Evolutionary conservation across 1,140 invertebrate species (phyloP).

Genomic region (Lordiphosa collinella): DNA sequence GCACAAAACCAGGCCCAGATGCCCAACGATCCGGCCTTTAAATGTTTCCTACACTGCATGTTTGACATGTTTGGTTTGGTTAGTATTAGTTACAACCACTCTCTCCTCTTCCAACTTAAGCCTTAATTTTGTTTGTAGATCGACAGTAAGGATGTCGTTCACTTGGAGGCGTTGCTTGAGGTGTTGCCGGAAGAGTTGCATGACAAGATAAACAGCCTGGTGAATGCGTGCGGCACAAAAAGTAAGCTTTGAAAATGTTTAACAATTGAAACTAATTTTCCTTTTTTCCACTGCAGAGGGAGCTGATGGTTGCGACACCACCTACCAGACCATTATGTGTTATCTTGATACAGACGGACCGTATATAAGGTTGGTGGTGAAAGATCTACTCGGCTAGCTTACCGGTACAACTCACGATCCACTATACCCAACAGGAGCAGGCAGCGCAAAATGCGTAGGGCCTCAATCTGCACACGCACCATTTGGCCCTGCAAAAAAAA

Average conservation of each 20-base stretch:
- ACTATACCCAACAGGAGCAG: slow-evolving; percentile 58
- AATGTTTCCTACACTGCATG: slow-evolving; percentile 69
- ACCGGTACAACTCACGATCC: slow-evolving; percentile 58
- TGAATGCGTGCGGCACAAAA: slow-evolving; percentile 41
- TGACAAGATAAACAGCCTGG: slow-evolving; percentile 28
- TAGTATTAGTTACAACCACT: neutral
- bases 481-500: slow-evolving; percentile 51
- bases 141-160: slow-evolving; percentile 49
- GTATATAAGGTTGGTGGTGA: slow-evolving; percentile 32
- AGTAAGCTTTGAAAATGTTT: slow-evolving; percentile 27
- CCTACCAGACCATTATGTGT: slow-evolving; percentile 48
- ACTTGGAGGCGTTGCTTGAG: slow-evolving; percentile 55
- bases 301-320: slow-evolving; percentile 61
- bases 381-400: slow-evolving; percentile 37
- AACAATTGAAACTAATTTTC: neutral
- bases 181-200: slow-evolving; percentile 53
- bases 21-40: slow-evolving; percentile 38
- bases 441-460: slow-evolving; percentile 67
- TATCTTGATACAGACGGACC: slow-evolving; percentile 49
- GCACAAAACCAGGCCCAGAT: slow-evolving; percentile 16
- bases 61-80: slow-evolving; percentile 70
- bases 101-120: neutral
- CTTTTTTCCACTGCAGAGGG: slow-evolving; percentile 34
- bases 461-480: slow-evolving; percentile 83
- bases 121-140: slow-evolving; percentile 31